A percentile compares a stretch with the other conserved stretches of the same genome.
Conservation (phyloP, 2,888 invertebrate species). For the Anthophora plumipes region DNA sequence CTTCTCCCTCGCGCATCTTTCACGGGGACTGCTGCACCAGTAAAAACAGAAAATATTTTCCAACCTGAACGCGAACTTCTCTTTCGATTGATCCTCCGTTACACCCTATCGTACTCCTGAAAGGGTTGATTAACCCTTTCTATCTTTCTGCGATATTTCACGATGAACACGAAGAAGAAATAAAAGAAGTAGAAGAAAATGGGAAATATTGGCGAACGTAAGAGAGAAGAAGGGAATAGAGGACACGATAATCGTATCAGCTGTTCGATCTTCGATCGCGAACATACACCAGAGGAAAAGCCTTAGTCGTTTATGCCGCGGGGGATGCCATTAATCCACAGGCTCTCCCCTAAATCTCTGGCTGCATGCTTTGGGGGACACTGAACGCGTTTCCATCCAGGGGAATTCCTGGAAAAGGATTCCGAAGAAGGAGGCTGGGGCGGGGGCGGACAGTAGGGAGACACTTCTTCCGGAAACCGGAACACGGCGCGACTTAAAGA, state of each 20-base stretch:
- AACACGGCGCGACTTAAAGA: conserved; percentile 81
- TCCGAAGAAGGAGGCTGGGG: conserved; percentile 35
- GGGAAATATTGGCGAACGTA: too few species aligned
- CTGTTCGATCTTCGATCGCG: conserved; percentile 61
- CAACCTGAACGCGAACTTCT: conserved; percentile 44
- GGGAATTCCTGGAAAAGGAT: conserved; percentile 64
- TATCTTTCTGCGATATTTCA: too few species aligned
- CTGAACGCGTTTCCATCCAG: conserved; percentile 67
- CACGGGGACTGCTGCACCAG: conserved; percentile 62
- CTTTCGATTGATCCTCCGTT: conserved; percentile 6
- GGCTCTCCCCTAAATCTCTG: conserved; percentile 79
- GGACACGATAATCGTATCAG: conserved; percentile 57
- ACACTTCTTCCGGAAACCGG: conserved; percentile 80
- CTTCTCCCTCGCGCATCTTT: conserved; percentile 39
- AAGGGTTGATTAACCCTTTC: neutral
- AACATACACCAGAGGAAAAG: conserved; percentile 60
- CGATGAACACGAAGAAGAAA: too few species aligned
- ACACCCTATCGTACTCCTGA: too few species aligned
- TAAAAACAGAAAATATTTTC: conserved; percentile 81
- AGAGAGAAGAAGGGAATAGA: neutral
- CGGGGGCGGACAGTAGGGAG: conserved; percentile 61
- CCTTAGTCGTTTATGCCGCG: conserved; percentile 67
- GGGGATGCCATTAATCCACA: conserved; percentile 76
- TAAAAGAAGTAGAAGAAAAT: too few species aligned
- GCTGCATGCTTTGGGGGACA: conserved; percentile 67